Conservation (phyloP, 1,140 invertebrate species). For the Oedothorax gibbosus region DNA sequence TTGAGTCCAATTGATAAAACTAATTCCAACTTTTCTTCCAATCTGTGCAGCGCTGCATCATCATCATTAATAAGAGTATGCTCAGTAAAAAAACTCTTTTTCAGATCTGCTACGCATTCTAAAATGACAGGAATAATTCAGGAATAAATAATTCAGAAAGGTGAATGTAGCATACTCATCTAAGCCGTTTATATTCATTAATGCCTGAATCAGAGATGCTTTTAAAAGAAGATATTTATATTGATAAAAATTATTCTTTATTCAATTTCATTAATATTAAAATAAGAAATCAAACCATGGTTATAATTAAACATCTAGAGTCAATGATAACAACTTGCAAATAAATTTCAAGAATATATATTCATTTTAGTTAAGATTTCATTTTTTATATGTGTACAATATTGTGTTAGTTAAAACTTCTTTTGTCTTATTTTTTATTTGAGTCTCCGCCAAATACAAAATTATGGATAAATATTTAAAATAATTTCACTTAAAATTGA, state of each 20-base stretch:
- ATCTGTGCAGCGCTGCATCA: slow-evolving; percentile 67
- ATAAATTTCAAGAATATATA: no score
- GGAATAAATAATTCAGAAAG: background rate
- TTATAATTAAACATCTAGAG: background rate
- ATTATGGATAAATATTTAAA: no score
- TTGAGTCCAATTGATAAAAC: slow-evolving; percentile 67
- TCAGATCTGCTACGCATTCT: slow-evolving; percentile 16
- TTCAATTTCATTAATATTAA: background rate
- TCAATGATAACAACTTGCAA: no score
- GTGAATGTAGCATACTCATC: background rate
- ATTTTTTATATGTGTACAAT: no score
- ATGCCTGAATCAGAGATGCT: background rate
- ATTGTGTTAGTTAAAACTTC: no score
- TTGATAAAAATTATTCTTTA: background rate
- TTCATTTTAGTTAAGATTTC: no score
- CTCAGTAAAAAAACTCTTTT: slow-evolving; percentile 12
- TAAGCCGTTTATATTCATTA: background rate
- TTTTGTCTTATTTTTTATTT: no score
- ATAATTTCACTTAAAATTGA: no score
- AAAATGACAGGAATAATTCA: background rate
- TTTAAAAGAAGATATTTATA: background rate
- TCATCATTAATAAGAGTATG: slow-evolving; percentile 68
- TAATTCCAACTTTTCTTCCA: slow-evolving; percentile 70
- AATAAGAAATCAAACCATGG: background rate
- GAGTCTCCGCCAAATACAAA: no score